phyloP scores from a whole-genome alignment of 2,888 invertebrate genomes.

The Andrena hattorfiana region DNA sequence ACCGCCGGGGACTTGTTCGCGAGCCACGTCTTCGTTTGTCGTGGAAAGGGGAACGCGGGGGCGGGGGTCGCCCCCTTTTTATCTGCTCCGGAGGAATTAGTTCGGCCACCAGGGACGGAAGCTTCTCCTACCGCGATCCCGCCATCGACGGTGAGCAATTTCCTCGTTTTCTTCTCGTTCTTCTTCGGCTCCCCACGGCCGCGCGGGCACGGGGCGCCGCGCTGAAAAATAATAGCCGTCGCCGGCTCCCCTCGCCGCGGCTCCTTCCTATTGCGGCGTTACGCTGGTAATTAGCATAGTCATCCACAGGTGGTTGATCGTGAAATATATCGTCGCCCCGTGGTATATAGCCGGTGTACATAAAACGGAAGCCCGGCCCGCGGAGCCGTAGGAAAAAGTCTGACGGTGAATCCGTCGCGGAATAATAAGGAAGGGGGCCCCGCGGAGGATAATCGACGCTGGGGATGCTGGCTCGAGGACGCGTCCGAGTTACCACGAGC shows the following conservation, averaged over 20 bases:
- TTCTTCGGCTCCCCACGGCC: not conserved
- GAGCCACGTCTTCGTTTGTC: slow-evolving; percentile 55
- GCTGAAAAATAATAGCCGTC: slow-evolving; percentile 69
- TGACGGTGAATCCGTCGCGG: slow-evolving; percentile 47
- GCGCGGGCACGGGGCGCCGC: slow-evolving; percentile 37
- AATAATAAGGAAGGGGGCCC: slow-evolving; percentile 53
- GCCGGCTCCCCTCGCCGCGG: slow-evolving; percentile 48
- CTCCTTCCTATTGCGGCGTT: slow-evolving; percentile 70
- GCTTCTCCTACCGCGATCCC: slow-evolving; percentile 34
- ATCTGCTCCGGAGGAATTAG: slow-evolving; percentile 64
- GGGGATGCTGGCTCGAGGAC: slow-evolving; percentile 50
- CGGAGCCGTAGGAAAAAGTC: slow-evolving; percentile 42
- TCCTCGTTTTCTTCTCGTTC: slow-evolving; percentile 11
- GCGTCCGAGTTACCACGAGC: slow-evolving; percentile 17
- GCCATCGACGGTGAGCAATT: slow-evolving; percentile 33
- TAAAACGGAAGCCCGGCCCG: slow-evolving; percentile 25
- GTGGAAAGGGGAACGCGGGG: slow-evolving; percentile 27
- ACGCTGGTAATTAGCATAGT: slow-evolving; percentile 74
- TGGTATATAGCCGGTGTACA: slow-evolving; percentile 39
- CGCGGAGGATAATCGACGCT: slow-evolving; percentile 57
- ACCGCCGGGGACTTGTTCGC: slow-evolving; percentile 69
- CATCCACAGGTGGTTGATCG: slow-evolving; percentile 76
- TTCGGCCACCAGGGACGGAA: slow-evolving; percentile 56
- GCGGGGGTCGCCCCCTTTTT: slow-evolving; percentile 45
- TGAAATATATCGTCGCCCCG: slow-evolving; percentile 67